These are phyloP conservation scores for Acipenser ruthenus DNA, from an alignment of 2,797 vertebrate genomes.

Conservation along the genomic window DNA sequence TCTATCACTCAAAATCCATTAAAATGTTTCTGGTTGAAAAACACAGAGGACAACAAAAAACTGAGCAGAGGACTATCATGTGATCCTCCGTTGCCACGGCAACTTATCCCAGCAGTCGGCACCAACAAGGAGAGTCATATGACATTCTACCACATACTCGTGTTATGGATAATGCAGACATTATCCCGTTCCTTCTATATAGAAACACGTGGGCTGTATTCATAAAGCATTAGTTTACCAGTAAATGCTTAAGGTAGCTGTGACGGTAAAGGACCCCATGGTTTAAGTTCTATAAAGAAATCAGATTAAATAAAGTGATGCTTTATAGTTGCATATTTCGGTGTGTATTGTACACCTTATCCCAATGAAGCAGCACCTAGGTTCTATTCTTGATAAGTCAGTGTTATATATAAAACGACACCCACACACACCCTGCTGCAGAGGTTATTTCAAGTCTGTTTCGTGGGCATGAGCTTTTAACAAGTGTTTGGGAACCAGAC, in stretches of 20 bases:
- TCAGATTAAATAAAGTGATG: too few species aligned
- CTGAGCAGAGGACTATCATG: constrained; percentile 38
- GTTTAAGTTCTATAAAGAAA: too few species aligned
- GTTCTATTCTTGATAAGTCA: not conserved
- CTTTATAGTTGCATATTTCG: too few species aligned
- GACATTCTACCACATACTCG: constrained; percentile 8
- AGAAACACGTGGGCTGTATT: constrained; percentile 11
- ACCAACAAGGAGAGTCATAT: constrained; percentile 33
- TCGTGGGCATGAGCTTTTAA: too few species aligned
- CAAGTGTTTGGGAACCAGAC: too few species aligned
- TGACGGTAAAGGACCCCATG: too few species aligned
- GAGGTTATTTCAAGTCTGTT: not conserved
- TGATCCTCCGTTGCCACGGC: constrained; percentile 49
- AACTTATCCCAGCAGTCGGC: constrained; percentile 39
- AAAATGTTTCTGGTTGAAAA: not conserved
- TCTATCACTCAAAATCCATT: not conserved
- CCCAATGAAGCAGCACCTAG: not conserved
- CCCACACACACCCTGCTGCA: not conserved
- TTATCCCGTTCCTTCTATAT: constrained; percentile 20
- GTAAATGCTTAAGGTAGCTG: too few species aligned
- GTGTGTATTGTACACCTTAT: not conserved
- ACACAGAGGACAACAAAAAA: constrained; percentile 10
- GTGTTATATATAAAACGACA: not conserved
- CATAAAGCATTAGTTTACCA: too few species aligned
- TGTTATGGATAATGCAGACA: constrained; percentile 29